phyloP scores from a whole-genome alignment of 2,888 invertebrate genomes.

The Steinernema carpocapsae region DNA sequence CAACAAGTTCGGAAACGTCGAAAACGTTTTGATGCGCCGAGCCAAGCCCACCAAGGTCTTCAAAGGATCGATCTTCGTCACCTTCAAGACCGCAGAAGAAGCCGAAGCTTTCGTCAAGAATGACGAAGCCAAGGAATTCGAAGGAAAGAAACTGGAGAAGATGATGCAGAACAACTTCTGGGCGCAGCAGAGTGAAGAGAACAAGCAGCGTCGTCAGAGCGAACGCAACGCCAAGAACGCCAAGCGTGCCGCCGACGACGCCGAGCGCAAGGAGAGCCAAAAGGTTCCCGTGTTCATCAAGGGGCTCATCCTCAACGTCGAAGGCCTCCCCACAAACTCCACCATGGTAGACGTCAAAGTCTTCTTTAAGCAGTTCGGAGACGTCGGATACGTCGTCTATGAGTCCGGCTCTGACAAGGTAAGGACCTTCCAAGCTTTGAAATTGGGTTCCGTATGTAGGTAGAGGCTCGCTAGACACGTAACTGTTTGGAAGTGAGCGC shows the following conservation, averaged over 20 bases:
- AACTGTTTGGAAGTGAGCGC: too few species aligned
- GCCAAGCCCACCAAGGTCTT: slow-evolving; percentile 67
- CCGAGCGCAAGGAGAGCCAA: slow-evolving; percentile 37
- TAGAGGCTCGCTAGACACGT: too few species aligned
- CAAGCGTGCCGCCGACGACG: slow-evolving; percentile 40
- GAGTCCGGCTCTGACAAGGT: slow-evolving; percentile 43
- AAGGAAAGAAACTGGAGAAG: slow-evolving; percentile 67
- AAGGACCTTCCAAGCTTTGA: too few species aligned
- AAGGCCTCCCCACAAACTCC: slow-evolving; percentile 50
- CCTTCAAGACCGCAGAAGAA: slow-evolving; percentile 82
- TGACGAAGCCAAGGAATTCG: slow-evolving; percentile 77
- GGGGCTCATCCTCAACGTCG: slow-evolving; percentile 60
- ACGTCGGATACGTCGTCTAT: slow-evolving; percentile 45
- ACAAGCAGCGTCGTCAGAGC: slow-evolving; percentile 44
- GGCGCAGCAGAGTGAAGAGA: slow-evolving; percentile 47
- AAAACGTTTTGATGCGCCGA: slow-evolving; percentile 74
- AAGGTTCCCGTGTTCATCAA: slow-evolving; percentile 55
- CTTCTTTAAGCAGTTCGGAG: slow-evolving; percentile 78
- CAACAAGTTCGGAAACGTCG: slow-evolving; percentile 76
- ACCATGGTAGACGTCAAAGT: slow-evolving; percentile 74
- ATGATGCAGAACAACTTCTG: slow-evolving; percentile 68
- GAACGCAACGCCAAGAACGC: slow-evolving; percentile 53
- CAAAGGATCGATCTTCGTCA: slow-evolving; percentile 87
- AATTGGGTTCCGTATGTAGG: too few species aligned
- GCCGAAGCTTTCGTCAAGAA: slow-evolving; percentile 80